phyloP scores from a whole-genome alignment of 2,888 invertebrate genomes.

The Tanytarsus gracilentus region DNA sequence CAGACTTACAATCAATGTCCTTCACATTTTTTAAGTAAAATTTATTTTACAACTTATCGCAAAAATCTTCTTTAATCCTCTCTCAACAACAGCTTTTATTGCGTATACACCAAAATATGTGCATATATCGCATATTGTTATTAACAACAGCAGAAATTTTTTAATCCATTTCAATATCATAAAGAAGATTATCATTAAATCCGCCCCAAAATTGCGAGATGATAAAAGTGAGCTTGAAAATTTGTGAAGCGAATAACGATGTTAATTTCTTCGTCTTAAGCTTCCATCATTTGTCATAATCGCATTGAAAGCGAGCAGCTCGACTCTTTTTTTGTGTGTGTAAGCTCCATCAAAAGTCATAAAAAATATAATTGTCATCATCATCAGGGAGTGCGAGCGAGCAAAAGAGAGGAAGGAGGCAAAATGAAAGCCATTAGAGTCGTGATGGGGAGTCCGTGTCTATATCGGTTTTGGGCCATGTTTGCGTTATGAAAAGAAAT shows the following conservation, averaged over 20 bases:
- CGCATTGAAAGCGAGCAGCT: conserved; percentile 20
- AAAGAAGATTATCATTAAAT: neutral
- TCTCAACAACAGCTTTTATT: no score
- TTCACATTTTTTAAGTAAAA: no score
- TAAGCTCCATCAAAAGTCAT: conserved; percentile 24
- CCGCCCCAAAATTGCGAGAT: neutral
- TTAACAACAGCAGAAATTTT: no score
- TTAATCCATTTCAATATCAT: neutral
- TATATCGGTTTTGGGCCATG: neutral
- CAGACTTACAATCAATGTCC: no score
- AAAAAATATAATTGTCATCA: conserved; percentile 28
- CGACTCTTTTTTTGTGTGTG: no score
- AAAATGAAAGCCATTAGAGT: conserved; percentile 10
- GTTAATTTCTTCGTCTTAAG: no score
- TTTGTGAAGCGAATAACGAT: no score
- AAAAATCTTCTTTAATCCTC: no score
- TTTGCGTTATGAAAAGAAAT: neutral
- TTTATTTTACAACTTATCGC: no score
- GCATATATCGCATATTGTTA: no score
- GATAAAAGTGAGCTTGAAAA: neutral
- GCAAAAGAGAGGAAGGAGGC: neutral
- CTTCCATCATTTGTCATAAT: conserved; percentile 27
- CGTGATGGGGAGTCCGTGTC: conserved; percentile 14
- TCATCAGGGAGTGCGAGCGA: conserved; percentile 1
- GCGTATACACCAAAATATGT: no score